Base-by-base conservation (phyloP, 2,113 vertebrate genomes). In the Sterna hirundo region DNA sequence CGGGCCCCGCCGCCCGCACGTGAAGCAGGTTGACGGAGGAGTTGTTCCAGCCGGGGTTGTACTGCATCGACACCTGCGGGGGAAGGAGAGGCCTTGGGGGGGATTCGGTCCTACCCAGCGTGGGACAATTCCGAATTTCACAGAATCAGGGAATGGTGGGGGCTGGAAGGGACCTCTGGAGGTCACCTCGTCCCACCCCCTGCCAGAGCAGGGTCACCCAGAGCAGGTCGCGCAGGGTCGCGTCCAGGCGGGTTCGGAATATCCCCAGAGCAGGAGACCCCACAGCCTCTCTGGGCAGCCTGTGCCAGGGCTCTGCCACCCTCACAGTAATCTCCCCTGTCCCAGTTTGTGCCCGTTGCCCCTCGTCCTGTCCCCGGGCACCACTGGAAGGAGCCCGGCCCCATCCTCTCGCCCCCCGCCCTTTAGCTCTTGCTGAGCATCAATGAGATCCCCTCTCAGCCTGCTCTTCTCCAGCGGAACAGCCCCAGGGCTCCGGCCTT, bases 1-100 rank as follows among this genome's bases (percentile, higher is more conserved):
- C 74, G 29, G 55, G 36, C 6, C 99, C 99, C 58, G 96, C 96
- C 0, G 99, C 99, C 55, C 95, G 98, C 54, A 98, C 95, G 6
- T 99, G 99, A 13, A 99, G 97, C 82, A 99, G 93, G 80, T 97
- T 98, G 14, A 98, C 96, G 0, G 93, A 96, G 15, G 95, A 80
- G 3, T 30, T 10, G 6, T 36, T 81, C 85, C 69, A 86, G 46
- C 98, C 97, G 0, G 99, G 98, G 92, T 99, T 98, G 90, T 98
- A 93, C 83, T 98, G 89, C 60, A 99, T 62, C 1, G 92, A 98
- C 10, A 99, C 94, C 99, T 99, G 93, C 27, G 14, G 21, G 7
- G 26, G 40, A n/a, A 72, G 42, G 38, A 15, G 57, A 5, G 23
- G 8, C 0, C 19, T 23, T 2, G 1, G 4, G 32, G n/a, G 34